Evolutionary conservation across 64 coral and sea anemone species (phyloP), one percentile per base, ranked within the genome.

Genomic region (Trachythela sp.): DNA sequence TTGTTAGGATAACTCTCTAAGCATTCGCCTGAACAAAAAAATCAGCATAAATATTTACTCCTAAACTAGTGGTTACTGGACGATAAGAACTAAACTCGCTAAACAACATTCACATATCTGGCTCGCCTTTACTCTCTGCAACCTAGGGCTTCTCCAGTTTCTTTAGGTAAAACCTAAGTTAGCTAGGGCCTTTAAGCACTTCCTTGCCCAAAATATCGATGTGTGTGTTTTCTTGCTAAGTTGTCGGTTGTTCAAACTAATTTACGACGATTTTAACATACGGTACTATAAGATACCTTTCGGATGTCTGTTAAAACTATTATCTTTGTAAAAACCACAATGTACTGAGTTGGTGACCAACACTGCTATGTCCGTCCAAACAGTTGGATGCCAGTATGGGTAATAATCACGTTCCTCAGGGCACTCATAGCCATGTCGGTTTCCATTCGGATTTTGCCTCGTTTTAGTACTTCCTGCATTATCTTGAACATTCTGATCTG

Each of bases 341-440:
- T 48, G 37, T 22, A 27, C 51, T 39, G 68, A 13, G 34, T 86
- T 86, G 35, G 85, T 85, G 39, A 83, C 90, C 26, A 86, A 70
- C 22, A 91, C 84, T 36, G 90, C 90, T 26, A 91, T 91, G 13
- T 97, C 95, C 80, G 88, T 94, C 95, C 95, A 97, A 4, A 92
- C 90, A 51, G 90, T 97, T 33, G 95, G 95, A 87, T 97, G 95
- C 92, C 92, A 97, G 86, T 97, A 97, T 36, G 95, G 95, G 18
- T 92, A 97, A 83, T 97, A 97, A 45, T 97, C 95, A 20, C 93
- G 87, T 72, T 97, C 95, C 75, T 97, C 95, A 13, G 95, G 93
- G 42, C 95, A 97, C 85, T 97, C 95, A 36, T 97, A 97, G 9
- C 95, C 95, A 89, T 91, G 89, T 15, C 93, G 85, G 59, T 90